Evolutionary conservation across 2,113 vertebrate genomes (phyloP).

Genomic region (Pygoscelis adeliae): DNA sequence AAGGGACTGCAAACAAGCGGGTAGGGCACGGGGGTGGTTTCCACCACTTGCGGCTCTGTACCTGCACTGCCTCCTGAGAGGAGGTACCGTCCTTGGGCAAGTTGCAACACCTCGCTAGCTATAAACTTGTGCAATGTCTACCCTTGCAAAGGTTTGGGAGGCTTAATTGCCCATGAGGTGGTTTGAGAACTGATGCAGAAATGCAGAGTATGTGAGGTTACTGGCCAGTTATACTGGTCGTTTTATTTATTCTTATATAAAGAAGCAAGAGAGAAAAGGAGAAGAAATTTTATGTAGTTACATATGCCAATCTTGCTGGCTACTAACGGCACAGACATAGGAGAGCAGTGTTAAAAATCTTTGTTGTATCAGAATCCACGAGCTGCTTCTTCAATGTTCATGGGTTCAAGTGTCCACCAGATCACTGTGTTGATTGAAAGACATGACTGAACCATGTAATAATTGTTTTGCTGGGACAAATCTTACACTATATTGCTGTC

Average conservation of each 20-base stretch:
- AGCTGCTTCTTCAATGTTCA: neutral
- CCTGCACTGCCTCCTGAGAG: neutral
- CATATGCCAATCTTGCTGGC: neutral
- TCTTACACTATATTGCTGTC: neutral
- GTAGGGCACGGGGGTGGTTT: neutral
- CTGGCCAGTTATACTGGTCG: fast-evolving
- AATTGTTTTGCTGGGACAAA: neutral
- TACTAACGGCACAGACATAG: neutral
- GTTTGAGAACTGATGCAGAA: neutral
- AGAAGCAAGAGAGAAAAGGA: neutral
- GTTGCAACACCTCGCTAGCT: neutral
- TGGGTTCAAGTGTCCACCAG: neutral
- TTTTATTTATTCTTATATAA: neutral
- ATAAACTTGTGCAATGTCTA: neutral
- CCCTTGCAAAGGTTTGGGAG: neutral
- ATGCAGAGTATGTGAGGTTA: neutral
- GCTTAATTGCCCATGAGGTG: neutral
- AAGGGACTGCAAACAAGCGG: fast-evolving
- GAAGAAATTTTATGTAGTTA: neutral
- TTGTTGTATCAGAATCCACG: neutral
- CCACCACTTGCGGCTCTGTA: neutral
- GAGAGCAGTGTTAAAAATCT: neutral
- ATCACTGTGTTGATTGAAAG: neutral
- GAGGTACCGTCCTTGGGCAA: neutral
- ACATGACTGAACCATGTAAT: neutral